Evolutionary conservation across 2,113 vertebrate species (phyloP), one percentile per base, ranked within the genome.

Genomic region (Oncorhynchus clarkii): DNA sequence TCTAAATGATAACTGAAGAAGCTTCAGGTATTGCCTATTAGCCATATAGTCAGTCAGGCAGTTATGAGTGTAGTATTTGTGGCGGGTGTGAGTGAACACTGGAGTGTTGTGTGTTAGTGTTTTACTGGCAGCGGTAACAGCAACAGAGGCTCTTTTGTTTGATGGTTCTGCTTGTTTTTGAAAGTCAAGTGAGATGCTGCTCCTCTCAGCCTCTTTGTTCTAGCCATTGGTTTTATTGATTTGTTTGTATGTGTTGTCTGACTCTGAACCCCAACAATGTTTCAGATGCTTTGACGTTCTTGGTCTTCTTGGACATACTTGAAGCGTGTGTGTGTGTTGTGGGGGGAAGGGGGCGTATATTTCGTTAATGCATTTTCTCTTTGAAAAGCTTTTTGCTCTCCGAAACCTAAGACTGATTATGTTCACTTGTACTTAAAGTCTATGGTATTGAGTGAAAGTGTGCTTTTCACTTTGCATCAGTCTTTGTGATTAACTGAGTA

Each of bases 131-230:
- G 39, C 54, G 5, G 57, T 80, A 86, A 93, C 93, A 93, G 51
- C 77, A 86, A 94, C 93, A 94, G 83, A 90, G 85, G 84, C 84
- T 34, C 87, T 92, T 90, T 93, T 94, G 93, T 94, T 62, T 80
- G 68, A 83, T 79, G 71, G 78, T 84, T 87, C 75, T 26, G 68
- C 88, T 93, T 91, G 88, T 91, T 91, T 92, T 90, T 90, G 81
- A 87, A 90, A 88, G 84, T 90, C 86, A 83, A 88, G 84, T 84
- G 82, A 91, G 80, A 89, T 87, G 85, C 81, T 54, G 51, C 51
- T 54, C 51, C 16, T 54, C 51, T 87, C 79, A 71, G 84, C 75
- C 68, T 88, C 86, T 90, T 90, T 89, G 85, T 92, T 89, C 79
- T 79, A 67, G 80, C 82, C 82, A 65, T 78, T 82, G 75, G 39